phyloP scores from a whole-genome alignment of 2,888 invertebrate genomes.

The Platycheirus rosarum region DNA sequence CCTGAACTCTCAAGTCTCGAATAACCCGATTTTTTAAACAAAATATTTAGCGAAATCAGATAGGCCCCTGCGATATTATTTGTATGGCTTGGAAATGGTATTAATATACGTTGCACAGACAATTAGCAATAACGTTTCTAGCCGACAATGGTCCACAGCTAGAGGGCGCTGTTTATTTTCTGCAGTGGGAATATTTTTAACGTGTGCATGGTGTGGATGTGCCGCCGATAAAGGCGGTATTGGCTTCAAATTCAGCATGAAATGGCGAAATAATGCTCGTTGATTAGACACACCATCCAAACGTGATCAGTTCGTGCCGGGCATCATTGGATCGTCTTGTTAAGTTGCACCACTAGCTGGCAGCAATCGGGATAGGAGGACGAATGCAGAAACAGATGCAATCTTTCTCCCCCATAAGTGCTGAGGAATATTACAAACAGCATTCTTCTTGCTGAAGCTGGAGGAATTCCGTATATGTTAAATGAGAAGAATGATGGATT shows the following conservation, averaged over 20 bases:
- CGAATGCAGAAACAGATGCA: constrained; percentile 46
- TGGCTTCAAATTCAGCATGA: constrained; percentile 71
- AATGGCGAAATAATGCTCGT: constrained; percentile 74
- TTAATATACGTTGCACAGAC: neutral
- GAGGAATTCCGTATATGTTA: constrained; percentile 52
- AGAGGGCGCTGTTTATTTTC: constrained; percentile 48
- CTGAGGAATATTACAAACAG: constrained; percentile 29
- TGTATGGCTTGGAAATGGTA: no score
- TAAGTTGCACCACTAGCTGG: neutral
- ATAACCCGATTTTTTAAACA: no score
- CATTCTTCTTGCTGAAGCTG: constrained; percentile 24
- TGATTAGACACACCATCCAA: constrained; percentile 71
- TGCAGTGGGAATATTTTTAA: neutral
- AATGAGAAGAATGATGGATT: constrained; percentile 62
- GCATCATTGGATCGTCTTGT: constrained; percentile 61
- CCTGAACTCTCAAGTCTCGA: no score
- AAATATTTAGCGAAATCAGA: no score
- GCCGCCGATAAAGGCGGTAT: constrained; percentile 71
- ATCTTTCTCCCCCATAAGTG: constrained; percentile 51
- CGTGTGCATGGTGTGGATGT: constrained; percentile 60
- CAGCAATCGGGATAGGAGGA: neutral
- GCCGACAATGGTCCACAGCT: constrained; percentile 59
- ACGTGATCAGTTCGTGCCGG: constrained; percentile 66
- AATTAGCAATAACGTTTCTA: neutral
- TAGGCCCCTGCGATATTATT: no score